Evolutionary conservation across 2,113 vertebrate species (phyloP).

Genomic region (Marcusenius ussheri): DNA sequence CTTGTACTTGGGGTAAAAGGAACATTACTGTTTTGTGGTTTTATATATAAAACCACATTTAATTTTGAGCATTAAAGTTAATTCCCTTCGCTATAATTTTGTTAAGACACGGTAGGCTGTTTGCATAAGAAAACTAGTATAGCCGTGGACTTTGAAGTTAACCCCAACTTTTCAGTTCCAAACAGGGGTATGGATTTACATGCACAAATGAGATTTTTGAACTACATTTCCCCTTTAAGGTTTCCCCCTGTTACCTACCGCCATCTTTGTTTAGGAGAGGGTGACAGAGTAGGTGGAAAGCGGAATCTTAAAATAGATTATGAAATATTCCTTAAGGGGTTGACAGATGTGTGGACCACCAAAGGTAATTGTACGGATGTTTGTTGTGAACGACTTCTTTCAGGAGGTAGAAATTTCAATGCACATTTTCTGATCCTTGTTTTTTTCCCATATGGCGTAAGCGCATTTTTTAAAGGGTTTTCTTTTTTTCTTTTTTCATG

Average conservation of each 20-base stretch:
- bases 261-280: constrained; percentile 17
- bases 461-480: neutral
- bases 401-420: neutral
- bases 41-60: neutral
- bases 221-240: constrained; percentile 14
- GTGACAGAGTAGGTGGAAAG: constrained; percentile 6
- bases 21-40: neutral
- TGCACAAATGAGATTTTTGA: neutral
- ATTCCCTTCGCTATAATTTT: neutral
- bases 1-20: neutral
- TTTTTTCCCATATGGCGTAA: constrained; percentile 13
- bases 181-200: neutral
- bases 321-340: neutral
- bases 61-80: neutral
- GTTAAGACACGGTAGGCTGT: neutral
- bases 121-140: neutral
- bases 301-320: constrained; percentile 4
- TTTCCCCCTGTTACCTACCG: neutral
- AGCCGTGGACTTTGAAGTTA: neutral
- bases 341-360: neutral
- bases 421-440: neutral
- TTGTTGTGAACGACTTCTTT: neutral
- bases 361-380: neutral
- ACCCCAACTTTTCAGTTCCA: neutral
- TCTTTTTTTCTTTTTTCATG: constrained; percentile 1